phyloP scores from a whole-genome alignment of 35 echinoderm and acorn worm species.

The Anneissia japonica region DNA sequence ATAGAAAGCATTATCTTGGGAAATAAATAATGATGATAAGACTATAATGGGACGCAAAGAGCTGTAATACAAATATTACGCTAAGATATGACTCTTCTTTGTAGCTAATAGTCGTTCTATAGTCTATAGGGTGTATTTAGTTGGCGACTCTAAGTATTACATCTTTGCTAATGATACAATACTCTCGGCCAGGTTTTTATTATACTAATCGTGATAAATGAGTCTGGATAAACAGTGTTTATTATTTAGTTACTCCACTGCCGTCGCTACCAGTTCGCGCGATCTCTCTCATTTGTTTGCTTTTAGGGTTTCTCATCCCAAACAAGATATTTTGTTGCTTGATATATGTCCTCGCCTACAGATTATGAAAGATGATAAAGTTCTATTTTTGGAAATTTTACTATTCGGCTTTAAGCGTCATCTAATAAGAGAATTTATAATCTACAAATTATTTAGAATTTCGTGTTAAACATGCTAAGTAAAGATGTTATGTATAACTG shows the following conservation, averaged over 20 bases:
- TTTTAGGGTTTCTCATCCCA: background rate
- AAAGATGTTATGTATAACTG: too few species aligned
- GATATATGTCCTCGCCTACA: background rate
- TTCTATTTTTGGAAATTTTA: background rate
- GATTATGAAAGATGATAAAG: background rate
- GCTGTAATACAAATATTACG: background rate
- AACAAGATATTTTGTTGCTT: background rate
- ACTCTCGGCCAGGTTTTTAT: background rate
- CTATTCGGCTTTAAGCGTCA: background rate
- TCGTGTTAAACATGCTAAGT: too few species aligned
- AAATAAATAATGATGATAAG: slow-evolving; percentile 2
- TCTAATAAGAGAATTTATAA: too few species aligned
- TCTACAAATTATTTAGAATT: too few species aligned
- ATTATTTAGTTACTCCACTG: background rate
- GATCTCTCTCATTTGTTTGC: background rate
- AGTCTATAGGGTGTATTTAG: background rate
- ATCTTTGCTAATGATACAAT: background rate
- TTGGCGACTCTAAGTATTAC: background rate
- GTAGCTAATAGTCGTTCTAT: background rate
- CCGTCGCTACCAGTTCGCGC: background rate
- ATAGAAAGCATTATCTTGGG: slow-evolving; percentile 1
- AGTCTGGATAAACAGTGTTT: background rate
- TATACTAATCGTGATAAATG: background rate
- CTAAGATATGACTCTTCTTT: background rate
- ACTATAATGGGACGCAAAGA: background rate